Evolutionary conservation across 2,113 vertebrate genomes (phyloP).

Genomic region (Myrmophylax atrothorax): DNA sequence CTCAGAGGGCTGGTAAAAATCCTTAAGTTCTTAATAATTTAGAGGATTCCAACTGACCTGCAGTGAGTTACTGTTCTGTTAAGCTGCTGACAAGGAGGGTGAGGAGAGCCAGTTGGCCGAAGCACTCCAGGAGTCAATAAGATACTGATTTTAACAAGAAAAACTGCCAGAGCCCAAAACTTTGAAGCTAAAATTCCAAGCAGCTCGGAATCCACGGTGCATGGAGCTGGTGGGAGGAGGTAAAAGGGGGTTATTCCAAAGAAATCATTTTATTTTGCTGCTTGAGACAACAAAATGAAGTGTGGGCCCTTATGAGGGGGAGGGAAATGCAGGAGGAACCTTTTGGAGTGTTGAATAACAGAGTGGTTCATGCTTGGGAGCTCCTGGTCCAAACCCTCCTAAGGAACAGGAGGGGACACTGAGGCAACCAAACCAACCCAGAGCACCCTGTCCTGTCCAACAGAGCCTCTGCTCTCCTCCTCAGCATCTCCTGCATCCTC

Average conservation of each 20-base stretch:
- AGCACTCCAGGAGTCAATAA: background rate
- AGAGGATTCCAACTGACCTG: background rate
- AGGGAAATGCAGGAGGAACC: background rate
- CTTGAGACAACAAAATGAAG: background rate
- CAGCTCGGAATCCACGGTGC: accelerated
- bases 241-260: background rate
- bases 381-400: background rate
- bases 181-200: background rate
- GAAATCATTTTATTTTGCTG: background rate
- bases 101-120: background rate
- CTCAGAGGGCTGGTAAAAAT: background rate
- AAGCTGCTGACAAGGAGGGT: background rate
- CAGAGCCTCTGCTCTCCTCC: background rate
- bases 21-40: background rate
- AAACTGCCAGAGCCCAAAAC: background rate
- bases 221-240: background rate
- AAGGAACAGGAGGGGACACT: background rate
- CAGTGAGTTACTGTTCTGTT: background rate
- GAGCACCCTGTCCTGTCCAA: background rate
- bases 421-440: background rate
- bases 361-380: background rate
- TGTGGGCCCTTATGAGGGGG: background rate
- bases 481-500: background rate
- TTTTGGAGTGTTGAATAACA: background rate
- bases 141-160: background rate